Percentiles rank a stretch among this genome's conserved stretches.
phyloP scores from a whole-genome alignment of 2,797 vertebrate species.

The Parotocinclus haroldoi region DNA sequence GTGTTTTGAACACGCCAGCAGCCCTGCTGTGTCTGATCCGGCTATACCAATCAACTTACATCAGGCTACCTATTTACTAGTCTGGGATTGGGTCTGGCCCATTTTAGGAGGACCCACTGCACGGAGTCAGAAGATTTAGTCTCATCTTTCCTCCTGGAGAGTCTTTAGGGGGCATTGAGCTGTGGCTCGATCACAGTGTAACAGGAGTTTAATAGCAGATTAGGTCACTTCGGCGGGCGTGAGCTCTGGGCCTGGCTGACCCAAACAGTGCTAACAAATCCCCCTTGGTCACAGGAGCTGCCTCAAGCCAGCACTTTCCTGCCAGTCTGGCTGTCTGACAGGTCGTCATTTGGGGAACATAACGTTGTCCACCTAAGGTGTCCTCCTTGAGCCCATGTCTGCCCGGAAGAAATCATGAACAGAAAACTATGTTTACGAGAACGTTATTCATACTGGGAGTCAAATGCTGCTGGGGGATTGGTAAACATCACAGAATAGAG shows the following conservation, averaged over 20 bases:
- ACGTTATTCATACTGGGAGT: slow-evolving; percentile 54
- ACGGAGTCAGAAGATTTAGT: slow-evolving; percentile 65
- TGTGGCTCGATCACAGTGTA: slow-evolving; percentile 70
- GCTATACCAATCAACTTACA: too few relatives aligned
- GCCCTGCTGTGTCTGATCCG: too few relatives aligned
- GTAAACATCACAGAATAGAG: slow-evolving; percentile 65
- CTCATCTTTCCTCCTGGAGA: slow-evolving; percentile 60
- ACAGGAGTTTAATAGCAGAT: slow-evolving; percentile 81
- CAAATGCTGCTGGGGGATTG: slow-evolving; percentile 63
- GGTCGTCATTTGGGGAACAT: slow-evolving; percentile 57
- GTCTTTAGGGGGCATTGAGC: slow-evolving; percentile 57
- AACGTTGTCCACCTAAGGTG: slow-evolving; percentile 1
- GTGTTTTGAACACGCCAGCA: too few relatives aligned
- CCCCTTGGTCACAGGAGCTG: slow-evolving; percentile 76
- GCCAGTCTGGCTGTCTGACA: slow-evolving; percentile 26
- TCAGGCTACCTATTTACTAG: slow-evolving; percentile 7
- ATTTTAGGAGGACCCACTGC: slow-evolving; percentile 57
- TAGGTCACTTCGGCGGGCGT: slow-evolving; percentile 73
- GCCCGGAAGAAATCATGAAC: neutral
- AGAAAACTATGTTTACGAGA: neutral
- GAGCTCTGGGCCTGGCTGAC: slow-evolving; percentile 69
- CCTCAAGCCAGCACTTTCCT: slow-evolving; percentile 54
- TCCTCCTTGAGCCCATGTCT: neutral
- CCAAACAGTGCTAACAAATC: slow-evolving; percentile 82
- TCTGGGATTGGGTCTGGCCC: slow-evolving; percentile 40